Base-by-base conservation (phyloP, 2,888 invertebrate genomes). In the Dimorphilus gyrociliatus region DNA sequence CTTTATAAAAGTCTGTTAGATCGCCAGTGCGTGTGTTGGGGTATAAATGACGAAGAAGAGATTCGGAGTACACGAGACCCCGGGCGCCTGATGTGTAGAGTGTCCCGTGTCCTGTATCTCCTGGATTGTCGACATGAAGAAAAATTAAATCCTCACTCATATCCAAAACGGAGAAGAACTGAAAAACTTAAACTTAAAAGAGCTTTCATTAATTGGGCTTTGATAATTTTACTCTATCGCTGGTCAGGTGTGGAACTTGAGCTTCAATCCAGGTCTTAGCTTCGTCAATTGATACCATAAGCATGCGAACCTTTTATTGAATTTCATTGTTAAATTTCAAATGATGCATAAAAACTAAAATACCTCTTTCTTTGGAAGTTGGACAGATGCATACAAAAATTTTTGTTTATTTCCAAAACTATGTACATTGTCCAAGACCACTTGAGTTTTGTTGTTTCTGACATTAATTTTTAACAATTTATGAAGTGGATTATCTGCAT, bases 111-210 rank as follows among this genome's bases (percentile, higher is more conserved):
- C 60, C 59, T 16, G 54, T 53, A 36, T 60, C 56, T 36, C 48
- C 51, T 18, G 50, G 48, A 24, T 55, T 46, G 35, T 60, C 58
- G 16, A 60, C 57, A 41, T 60, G 60, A 45, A 60, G 46, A 35
- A 60, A 59, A 19, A 60, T 47, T 38, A 55, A 37, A 15, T 48
- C 46, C 17, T 54, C 53, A 12, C 47, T 48, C 45, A 55, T 51
- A 36, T 60, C 59, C 41, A 60, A 36, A 12, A 60, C 53, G 19
- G 55, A 55, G 41, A 47, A 60, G 39, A 60, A 60, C 57, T 58
- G 49, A 21, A 39, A 39, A 23, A 28, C 25, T 12, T 6, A 28
- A 8, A 21, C 8, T n/a, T 10, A 21, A n/a, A 10, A 21, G 8
- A 21, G 8, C n/a, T 21, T 21, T 10, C n/a, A n/a, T 10, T 21